Percentiles rank a stretch among this genome's conserved stretches.
These are phyloP conservation scores for Gadus chalcogrammus DNA, from an alignment of 2,113 vertebrate genomes.

Conservation along the genomic window DNA sequence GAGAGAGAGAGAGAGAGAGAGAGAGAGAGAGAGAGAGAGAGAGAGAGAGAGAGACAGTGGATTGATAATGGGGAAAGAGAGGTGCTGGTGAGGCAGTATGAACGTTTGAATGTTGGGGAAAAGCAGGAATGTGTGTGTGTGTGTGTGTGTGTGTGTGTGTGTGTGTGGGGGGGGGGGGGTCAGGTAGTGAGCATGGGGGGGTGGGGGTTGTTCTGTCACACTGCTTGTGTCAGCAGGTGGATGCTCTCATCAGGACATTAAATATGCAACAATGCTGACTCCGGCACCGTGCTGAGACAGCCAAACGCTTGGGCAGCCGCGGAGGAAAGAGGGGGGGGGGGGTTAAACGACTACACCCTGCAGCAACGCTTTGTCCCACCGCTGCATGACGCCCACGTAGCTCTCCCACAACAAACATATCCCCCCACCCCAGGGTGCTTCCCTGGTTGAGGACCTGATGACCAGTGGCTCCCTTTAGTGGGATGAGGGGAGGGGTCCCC, in stretches of 20 bases:
- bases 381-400: background rate
- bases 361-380: background rate
- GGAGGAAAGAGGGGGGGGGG: background rate
- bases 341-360: background rate
- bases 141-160: no score
- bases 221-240: constrained; percentile 99
- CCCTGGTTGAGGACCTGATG: no score
- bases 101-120: background rate
- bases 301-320: constrained; percentile 33
- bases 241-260: constrained; percentile 96
- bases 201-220: constrained; percentile 94
- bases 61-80: constrained; percentile 78
- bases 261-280: constrained; percentile 99
- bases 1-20: no score
- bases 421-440: no score
- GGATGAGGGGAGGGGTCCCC: no score
- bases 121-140: no score
- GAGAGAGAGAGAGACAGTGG: constrained; percentile 66
- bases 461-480: no score
- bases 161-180: background rate
- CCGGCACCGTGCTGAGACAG: constrained; percentile 87
- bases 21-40: no score
- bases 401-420: background rate
- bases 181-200: constrained; percentile 60
- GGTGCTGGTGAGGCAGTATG: constrained; percentile 12